phyloP scores from a whole-genome alignment of 2,797 vertebrate species.

The Cyclura pinguis region DNA sequence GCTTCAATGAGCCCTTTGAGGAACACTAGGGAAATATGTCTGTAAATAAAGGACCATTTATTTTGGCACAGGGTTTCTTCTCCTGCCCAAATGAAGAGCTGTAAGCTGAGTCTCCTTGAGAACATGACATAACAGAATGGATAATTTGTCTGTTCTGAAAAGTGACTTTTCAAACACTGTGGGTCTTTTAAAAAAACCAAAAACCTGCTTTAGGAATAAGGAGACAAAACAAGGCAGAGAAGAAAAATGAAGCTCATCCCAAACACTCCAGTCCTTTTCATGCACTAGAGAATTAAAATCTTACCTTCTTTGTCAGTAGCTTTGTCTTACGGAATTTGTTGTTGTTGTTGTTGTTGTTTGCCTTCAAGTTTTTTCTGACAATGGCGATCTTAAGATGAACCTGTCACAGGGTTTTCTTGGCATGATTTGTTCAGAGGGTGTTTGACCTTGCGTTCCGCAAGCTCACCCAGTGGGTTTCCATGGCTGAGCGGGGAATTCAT shows the following conservation, averaged over 20 bases:
- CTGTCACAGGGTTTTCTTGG: too few relatives aligned
- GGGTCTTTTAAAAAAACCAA: slow-evolving; percentile 21
- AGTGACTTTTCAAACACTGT: slow-evolving; percentile 65
- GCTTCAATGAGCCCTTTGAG: slow-evolving; percentile 64
- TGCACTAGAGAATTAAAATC: slow-evolving; percentile 54
- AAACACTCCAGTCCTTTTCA: slow-evolving; percentile 46
- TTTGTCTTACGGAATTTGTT: background rate
- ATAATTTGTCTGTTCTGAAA: slow-evolving; percentile 68
- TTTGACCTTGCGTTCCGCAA: too few relatives aligned
- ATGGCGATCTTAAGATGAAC: too few relatives aligned
- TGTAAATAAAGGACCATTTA: slow-evolving; percentile 69
- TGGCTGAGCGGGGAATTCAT: too few relatives aligned
- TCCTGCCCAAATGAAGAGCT: slow-evolving; percentile 58
- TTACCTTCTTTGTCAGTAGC: slow-evolving; percentile 61
- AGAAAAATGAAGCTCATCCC: slow-evolving; percentile 58
- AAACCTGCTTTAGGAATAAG: slow-evolving; percentile 49
- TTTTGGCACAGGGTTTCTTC: slow-evolving; percentile 58
- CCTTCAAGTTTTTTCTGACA: too few relatives aligned
- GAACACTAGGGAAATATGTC: slow-evolving; percentile 59
- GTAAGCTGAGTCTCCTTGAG: slow-evolving; percentile 57
- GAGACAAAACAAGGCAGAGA: slow-evolving; percentile 53
- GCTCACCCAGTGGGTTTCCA: too few relatives aligned
- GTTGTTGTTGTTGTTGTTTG: too few relatives aligned
- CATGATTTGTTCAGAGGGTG: too few relatives aligned
- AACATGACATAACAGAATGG: slow-evolving; percentile 65